Evolutionary conservation across 1,140 invertebrate genomes (phyloP).

Genomic region (Rhizoglyphus robini): DNA sequence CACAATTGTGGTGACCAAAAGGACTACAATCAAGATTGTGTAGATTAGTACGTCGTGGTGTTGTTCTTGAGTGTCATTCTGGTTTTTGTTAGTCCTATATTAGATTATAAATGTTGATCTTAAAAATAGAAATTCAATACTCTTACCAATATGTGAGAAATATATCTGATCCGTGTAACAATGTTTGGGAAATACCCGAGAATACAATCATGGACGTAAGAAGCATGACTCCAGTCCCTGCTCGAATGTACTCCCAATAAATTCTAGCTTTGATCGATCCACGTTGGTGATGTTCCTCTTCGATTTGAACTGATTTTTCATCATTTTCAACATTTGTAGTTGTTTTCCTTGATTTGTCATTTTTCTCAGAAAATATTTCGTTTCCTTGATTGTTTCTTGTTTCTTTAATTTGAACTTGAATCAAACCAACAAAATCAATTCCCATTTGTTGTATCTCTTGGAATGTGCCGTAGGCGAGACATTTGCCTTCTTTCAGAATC

Average conservation of each 20-base stretch:
- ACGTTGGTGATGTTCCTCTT: slow-evolving; percentile 17
- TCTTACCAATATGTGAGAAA: slow-evolving; percentile 17
- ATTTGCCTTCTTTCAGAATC: no score
- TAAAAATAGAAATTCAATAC: no score
- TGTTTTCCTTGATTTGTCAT: no score
- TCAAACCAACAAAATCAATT: no score
- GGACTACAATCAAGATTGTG: slow-evolving; percentile 31
- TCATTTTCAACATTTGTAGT: no score
- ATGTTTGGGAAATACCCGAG: slow-evolving; percentile 15
- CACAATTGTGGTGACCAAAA: slow-evolving; percentile 34
- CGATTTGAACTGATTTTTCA: slow-evolving; percentile 5
- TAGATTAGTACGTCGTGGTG: slow-evolving; percentile 27
- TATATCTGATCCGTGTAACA: slow-evolving; percentile 19
- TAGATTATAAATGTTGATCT: no score
- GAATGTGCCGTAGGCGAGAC: no score
- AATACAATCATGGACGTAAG: background rate
- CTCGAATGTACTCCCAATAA: slow-evolving; percentile 15
- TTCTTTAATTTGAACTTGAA: no score
- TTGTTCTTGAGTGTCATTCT: slow-evolving; percentile 5
- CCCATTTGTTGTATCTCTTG: no score
- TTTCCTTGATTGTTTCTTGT: slow-evolving; percentile 89
- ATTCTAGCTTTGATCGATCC: slow-evolving; percentile 14
- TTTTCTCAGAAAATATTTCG: no score
- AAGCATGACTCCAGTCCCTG: background rate
- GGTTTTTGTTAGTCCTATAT: slow-evolving; percentile 20